phyloP scores from a whole-genome alignment of 2,113 vertebrate species.

The Alethe diademata region DNA sequence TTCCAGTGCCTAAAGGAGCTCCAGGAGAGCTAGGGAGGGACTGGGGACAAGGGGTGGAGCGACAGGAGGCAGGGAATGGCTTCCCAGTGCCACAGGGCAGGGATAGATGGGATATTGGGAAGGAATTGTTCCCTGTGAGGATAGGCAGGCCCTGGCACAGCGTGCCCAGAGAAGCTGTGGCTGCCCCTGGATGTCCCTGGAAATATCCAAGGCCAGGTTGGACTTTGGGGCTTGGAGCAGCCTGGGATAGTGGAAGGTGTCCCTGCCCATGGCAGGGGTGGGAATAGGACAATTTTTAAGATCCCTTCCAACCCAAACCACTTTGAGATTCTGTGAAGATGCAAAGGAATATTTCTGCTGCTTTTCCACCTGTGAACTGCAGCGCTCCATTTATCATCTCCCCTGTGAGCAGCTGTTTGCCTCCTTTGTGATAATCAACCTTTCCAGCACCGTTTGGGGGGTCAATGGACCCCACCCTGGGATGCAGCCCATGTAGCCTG shows the following conservation, averaged over 20 bases:
- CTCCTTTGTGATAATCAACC: neutral
- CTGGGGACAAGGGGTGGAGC: neutral
- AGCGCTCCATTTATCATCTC: neutral
- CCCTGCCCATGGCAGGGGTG: neutral
- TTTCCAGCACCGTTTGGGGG: neutral
- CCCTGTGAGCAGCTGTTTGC: neutral
- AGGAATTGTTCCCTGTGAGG: neutral
- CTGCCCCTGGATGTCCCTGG: neutral
- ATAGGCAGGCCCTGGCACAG: neutral
- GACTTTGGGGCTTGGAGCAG: neutral
- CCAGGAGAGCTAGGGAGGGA: neutral
- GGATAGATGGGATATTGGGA: neutral
- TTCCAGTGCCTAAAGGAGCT: neutral
- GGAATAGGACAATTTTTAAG: neutral
- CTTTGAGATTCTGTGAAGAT: neutral
- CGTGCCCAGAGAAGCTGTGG: neutral
- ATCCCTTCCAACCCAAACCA: neutral
- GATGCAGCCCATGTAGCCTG: rapidly evolving
- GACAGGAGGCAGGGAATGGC: neutral
- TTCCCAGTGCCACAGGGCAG: neutral
- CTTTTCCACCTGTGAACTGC: neutral
- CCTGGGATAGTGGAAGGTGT: neutral
- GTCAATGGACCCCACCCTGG: neutral
- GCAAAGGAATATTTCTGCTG: neutral
- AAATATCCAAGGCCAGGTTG: neutral